These are phyloP conservation scores for Vespertilio murinus DNA, from an alignment of 2,797 vertebrate species.

Conservation along the genomic window DNA sequence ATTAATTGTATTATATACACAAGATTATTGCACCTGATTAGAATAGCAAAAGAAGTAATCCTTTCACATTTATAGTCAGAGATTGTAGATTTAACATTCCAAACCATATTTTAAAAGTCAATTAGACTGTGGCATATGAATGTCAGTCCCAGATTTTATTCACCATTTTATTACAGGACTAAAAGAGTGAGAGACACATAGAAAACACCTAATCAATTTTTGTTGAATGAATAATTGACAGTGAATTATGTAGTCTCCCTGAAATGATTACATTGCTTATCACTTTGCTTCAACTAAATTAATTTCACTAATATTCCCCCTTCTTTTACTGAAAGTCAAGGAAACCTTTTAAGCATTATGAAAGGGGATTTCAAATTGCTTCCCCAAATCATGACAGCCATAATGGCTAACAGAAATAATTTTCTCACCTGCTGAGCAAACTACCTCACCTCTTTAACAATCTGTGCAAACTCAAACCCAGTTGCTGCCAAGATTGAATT, in stretches of 20 bases:
- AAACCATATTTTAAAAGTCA: slow-evolving; percentile 11
- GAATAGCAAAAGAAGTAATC: background rate
- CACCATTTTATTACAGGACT: background rate
- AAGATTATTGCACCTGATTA: background rate
- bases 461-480: slow-evolving; percentile 40
- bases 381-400: slow-evolving; percentile 38
- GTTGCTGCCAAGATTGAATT: slow-evolving; percentile 39
- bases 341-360: slow-evolving; percentile 13
- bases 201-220: background rate
- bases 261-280: background rate
- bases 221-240: background rate
- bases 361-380: slow-evolving; percentile 40
- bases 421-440: slow-evolving; percentile 62
- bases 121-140: background rate
- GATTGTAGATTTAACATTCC: background rate
- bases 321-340: slow-evolving; percentile 44
- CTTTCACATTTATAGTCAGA: background rate
- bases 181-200: background rate
- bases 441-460: slow-evolving; percentile 41
- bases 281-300: slow-evolving; percentile 10
- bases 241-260: background rate
- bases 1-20: background rate
- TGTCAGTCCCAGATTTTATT: background rate
- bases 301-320: background rate
- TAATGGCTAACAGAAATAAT: slow-evolving; percentile 68